Evolutionary conservation across 2,888 invertebrate genomes (phyloP).

Genomic region (Tenthredo livida): DNA sequence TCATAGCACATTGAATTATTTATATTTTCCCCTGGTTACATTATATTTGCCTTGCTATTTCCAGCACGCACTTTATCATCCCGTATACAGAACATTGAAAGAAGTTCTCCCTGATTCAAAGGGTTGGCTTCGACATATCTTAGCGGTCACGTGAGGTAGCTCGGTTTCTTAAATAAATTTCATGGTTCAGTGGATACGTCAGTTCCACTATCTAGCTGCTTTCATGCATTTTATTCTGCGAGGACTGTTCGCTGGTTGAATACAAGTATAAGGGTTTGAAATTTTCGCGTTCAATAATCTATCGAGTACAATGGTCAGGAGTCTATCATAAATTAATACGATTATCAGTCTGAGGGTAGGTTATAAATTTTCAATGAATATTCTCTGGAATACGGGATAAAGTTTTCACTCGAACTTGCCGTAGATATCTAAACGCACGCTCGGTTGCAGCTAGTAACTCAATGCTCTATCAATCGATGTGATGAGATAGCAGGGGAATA

Average conservation of each 20-base stretch:
- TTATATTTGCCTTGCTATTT: conserved; percentile 8
- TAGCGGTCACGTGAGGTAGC: background rate
- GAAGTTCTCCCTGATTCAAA: conserved; percentile 17
- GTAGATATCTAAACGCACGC: background rate
- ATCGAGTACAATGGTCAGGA: background rate
- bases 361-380: background rate
- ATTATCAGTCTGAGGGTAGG: background rate
- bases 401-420: background rate
- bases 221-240: background rate
- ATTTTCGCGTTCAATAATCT: background rate
- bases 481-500: background rate
- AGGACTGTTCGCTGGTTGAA: background rate
- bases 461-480: conserved; percentile 1
- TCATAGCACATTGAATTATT: conserved; percentile 1
- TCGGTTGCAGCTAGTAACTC: background rate
- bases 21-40: background rate
- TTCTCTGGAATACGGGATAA: background rate
- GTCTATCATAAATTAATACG: background rate
- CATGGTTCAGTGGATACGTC: background rate
- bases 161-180: conserved; percentile 22
- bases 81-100: background rate
- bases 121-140: conserved; percentile 28
- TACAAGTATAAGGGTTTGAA: background rate
- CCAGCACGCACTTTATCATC: conserved; percentile 8
- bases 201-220: conserved; percentile 9